These are phyloP conservation scores for Holotrichia oblita DNA, from an alignment of 1,140 invertebrate species.

Conservation along the genomic window DNA sequence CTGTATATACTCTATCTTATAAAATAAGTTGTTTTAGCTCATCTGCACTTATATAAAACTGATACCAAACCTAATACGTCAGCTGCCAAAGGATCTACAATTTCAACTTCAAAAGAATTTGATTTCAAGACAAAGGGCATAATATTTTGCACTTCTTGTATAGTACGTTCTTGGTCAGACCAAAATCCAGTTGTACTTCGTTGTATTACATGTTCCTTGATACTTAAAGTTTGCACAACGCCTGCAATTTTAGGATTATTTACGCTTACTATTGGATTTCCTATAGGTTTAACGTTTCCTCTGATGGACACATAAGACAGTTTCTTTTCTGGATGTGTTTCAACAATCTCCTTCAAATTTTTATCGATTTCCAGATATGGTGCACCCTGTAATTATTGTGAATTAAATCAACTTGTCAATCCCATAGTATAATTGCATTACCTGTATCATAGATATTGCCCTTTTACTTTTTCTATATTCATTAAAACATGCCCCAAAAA, in stretches of 20 bases:
- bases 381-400: too few relatives aligned
- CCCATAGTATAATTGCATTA: too few relatives aligned
- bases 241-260: constrained; percentile 75
- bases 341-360: constrained; percentile 68
- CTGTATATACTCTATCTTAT: too few relatives aligned
- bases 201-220: constrained; percentile 80
- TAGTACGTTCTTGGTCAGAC: constrained; percentile 77
- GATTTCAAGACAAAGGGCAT: constrained; percentile 78
- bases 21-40: too few relatives aligned
- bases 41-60: too few relatives aligned
- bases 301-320: constrained; percentile 76
- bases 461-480: constrained; percentile 77
- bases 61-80: constrained; percentile 69
- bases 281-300: constrained; percentile 76
- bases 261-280: constrained; percentile 74
- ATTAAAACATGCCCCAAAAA: constrained; percentile 74
- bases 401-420: too few relatives aligned
- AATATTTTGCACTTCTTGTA: constrained; percentile 77
- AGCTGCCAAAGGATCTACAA: constrained; percentile 76
- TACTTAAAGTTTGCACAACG: constrained; percentile 75
- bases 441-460: constrained; percentile 72
- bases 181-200: constrained; percentile 80
- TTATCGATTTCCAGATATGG: constrained; percentile 73
- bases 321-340: constrained; percentile 68
- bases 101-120: constrained; percentile 71